Evolutionary conservation across 2,888 invertebrate genomes (phyloP), one percentile per base, ranked within the genome.

Genomic region (Lycaena phlaeas): DNA sequence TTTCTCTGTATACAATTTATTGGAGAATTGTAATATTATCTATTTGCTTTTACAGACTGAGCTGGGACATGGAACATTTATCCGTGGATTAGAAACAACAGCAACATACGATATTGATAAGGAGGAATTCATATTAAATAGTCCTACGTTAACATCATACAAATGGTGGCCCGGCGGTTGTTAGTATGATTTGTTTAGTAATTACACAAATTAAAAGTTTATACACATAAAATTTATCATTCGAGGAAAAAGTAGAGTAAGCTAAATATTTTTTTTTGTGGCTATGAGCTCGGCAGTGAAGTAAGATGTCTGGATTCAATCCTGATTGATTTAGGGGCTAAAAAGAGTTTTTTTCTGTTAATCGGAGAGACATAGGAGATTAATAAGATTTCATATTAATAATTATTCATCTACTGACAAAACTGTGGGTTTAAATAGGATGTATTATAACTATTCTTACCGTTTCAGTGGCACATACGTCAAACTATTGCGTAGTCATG

Each of bases 151-250:
- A 4, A 94, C 94, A 0, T 88, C 97, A 0, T 94, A 93, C 63
- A 98, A 98, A 79, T 97, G 96, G 96, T 97, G 97, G 97, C 97
- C 97, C 10, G 97, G 97, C 18, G 92, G 92, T 56, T 87, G 96
- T 96, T 81, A 88, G 93, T 88, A 46, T 4, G n/a, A n/a, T 3
- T 5, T 25, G n/a, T 10, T 6, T 15, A 1, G 2, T 9, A n/a
- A 14, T 11, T 4, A 18, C 6, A 4, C 6, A 4, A 18, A 18
- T 18, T 18, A 4, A 18, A 18, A 18, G 6, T 4, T 4, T 18
- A 18, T 4, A 15, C n/a, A n/a, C n/a, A n/a, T n/a, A n/a, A n/a
- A 25, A 17, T 4, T 22, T 25, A 11, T 14, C 43, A 15, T 30
- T 42, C 15, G 41, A 44, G 57, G 90, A 92, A 37, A 88, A 86